Percentiles rank a stretch among this genome's conserved stretches.
phyloP scores from a whole-genome alignment of 2,113 vertebrate species.

The Cacatua alba region DNA sequence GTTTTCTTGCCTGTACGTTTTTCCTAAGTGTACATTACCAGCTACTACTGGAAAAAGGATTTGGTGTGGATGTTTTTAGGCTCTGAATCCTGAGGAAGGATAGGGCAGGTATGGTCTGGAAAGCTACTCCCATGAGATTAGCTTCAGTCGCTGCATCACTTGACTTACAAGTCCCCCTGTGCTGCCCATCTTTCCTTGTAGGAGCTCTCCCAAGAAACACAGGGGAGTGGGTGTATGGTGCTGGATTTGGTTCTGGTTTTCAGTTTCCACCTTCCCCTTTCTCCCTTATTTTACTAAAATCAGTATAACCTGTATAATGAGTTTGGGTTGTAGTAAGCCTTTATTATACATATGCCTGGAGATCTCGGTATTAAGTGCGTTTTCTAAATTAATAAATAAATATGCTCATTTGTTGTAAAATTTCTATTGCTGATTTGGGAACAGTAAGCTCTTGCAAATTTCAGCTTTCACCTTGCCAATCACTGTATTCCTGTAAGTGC shows the following conservation, averaged over 20 bases:
- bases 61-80: background rate
- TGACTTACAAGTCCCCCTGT: background rate
- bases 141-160: background rate
- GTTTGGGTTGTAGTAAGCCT: background rate
- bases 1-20: background rate
- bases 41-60: background rate
- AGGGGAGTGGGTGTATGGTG: fast-evolving
- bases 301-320: background rate
- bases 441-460: constrained; percentile 69
- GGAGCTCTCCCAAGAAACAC: background rate
- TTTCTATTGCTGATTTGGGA: constrained; percentile 77
- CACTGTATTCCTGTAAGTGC: constrained; percentile 82
- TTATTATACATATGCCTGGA: background rate
- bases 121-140: background rate
- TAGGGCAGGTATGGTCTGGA: background rate
- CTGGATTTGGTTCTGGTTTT: background rate
- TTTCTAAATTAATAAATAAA: constrained; percentile 69
- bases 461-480: constrained; percentile 83
- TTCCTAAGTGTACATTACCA: background rate
- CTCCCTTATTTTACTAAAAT: background rate
- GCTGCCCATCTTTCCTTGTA: background rate
- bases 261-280: background rate
- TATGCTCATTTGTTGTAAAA: constrained; percentile 65
- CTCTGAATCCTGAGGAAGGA: background rate
- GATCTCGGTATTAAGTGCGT: constrained; percentile 26